phyloP scores from a whole-genome alignment of 2,797 vertebrate genomes.

The Melanotaenia parkinsoni region DNA sequence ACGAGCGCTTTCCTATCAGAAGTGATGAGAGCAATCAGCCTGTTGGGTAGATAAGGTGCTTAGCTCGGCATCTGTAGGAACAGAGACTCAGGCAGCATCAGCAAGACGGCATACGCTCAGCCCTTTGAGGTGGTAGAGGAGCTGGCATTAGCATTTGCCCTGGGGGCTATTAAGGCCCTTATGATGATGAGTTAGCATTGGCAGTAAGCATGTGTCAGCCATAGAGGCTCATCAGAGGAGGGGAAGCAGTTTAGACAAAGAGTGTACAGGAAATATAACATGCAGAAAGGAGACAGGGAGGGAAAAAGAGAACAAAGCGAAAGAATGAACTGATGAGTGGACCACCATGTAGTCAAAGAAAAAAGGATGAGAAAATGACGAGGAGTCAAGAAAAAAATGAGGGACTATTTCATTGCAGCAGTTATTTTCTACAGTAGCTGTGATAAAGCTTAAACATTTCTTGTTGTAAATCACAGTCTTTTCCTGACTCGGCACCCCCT shows the following conservation, averaged over 20 bases:
- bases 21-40: constrained; percentile 32
- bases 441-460: constrained; percentile 63
- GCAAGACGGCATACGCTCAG: constrained; percentile 15
- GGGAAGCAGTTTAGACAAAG: constrained; percentile 28
- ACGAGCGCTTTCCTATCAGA: constrained; percentile 35
- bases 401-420: constrained; percentile 52
- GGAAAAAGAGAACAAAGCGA: constrained; percentile 35
- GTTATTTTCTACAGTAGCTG: constrained; percentile 55
- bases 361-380: constrained; percentile 49
- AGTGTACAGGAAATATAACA: constrained; percentile 17
- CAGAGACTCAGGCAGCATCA: constrained; percentile 41
- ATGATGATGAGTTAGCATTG: constrained; percentile 67
- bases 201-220: constrained; percentile 54
- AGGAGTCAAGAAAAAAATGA: constrained; percentile 46
- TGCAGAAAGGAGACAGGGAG: constrained; percentile 26
- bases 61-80: constrained; percentile 43
- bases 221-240: constrained; percentile 59
- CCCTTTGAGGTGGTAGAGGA: constrained; percentile 51
- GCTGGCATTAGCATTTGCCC: constrained; percentile 68
- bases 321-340: constrained; percentile 38
- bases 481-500: constrained; percentile 55
- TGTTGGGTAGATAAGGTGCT: constrained; percentile 61
- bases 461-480: constrained; percentile 70
- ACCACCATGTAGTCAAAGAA: constrained; percentile 34
- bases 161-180: constrained; percentile 62